Evolutionary conservation across 2,797 vertebrate genomes (phyloP).

Genomic region (Chanos chanos): DNA sequence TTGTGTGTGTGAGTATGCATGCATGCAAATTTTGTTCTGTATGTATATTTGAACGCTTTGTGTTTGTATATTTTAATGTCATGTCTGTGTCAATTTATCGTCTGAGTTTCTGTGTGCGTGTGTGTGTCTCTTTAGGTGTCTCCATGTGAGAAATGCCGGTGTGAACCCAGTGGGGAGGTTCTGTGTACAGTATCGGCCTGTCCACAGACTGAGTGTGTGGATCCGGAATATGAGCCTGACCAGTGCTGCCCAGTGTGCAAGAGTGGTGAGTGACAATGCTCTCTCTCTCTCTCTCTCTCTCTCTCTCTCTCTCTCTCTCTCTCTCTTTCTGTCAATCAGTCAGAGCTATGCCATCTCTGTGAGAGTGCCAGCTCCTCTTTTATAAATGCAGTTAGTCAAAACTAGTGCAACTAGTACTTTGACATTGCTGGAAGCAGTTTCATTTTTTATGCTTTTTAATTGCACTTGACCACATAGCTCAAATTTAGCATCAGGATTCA

Average conservation of each 20-base stretch:
- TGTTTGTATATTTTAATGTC: no score
- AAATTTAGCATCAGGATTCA: constrained; percentile 3
- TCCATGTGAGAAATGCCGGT: constrained; percentile 91
- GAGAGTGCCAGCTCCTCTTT: not conserved
- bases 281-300: not conserved
- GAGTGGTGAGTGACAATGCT: constrained; percentile 75
- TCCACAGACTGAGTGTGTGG: constrained; percentile 96
- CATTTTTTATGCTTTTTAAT: constrained; percentile 42
- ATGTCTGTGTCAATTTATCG: no score
- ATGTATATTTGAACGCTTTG: no score
- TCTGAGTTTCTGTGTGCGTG: not conserved
- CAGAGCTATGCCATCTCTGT: not conserved
- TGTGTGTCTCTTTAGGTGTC: constrained; percentile 81
- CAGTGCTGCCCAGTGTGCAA: constrained; percentile 99
- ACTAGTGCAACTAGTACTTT: constrained; percentile 28
- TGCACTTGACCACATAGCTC: constrained; percentile 31
- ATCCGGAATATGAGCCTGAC: constrained; percentile 94
- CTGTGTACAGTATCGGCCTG: constrained; percentile 93
- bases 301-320: not conserved
- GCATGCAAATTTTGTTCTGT: constrained; percentile 14
- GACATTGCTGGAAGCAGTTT: constrained; percentile 45
- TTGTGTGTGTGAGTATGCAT: not conserved
- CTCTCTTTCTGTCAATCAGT: not conserved
- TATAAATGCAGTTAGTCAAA: constrained; percentile 35
- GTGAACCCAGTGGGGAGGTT: constrained; percentile 93